A percentile compares a stretch with the other conserved stretches of the same genome.
Evolutionary conservation across 2,888 invertebrate species (phyloP).

Genomic region (Lycocerus yunnanus): DNA sequence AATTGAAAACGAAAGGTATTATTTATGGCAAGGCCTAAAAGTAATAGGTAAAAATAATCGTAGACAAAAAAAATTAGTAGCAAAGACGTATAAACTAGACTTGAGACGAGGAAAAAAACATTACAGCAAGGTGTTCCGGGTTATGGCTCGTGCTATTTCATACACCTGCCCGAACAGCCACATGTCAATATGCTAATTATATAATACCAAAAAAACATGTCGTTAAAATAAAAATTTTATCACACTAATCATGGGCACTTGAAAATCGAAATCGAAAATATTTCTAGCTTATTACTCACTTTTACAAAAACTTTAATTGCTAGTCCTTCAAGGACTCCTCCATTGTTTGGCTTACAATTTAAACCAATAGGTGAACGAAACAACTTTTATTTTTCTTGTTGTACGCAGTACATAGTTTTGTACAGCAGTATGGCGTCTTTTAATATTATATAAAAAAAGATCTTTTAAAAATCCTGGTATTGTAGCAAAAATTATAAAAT

Average conservation of each 20-base stretch:
- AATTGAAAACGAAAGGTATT: neutral
- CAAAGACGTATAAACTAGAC: neutral
- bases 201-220: conserved; percentile 36
- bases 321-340: neutral
- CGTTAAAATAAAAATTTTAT: conserved; percentile 23
- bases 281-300: neutral
- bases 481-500: neutral
- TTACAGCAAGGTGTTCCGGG: conserved; percentile 46
- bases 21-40: neutral
- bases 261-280: neutral
- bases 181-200: conserved; percentile 51
- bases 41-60: neutral
- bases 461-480: too few relatives aligned
- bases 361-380: neutral
- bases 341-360: neutral
- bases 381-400: neutral
- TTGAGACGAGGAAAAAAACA: conserved; percentile 37
- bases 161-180: conserved; percentile 43
- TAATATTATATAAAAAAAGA: too few relatives aligned
- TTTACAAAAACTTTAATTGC: neutral
- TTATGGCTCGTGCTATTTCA: conserved; percentile 46
- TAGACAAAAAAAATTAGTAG: neutral
- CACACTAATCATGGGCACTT: neutral
- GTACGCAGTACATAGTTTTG: neutral
- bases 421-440: neutral